Base-by-base conservation (phyloP, 2,888 invertebrate species). In the Poecilobothrus nobilitatus region DNA sequence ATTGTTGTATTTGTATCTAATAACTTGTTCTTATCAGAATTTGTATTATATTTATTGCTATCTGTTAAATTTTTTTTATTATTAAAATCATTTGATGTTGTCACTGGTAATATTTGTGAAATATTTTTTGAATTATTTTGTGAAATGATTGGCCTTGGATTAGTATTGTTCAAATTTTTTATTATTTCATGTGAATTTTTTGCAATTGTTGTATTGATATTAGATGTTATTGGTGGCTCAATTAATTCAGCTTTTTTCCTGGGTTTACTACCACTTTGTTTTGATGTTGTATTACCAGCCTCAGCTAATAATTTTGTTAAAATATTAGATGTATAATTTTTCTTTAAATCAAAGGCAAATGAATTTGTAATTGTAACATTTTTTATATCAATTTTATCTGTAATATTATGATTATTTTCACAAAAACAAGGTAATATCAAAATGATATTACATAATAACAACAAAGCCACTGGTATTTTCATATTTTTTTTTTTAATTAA, bases 381-480 rank as follows among this genome's bases (percentile, higher is more conserved):
- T 63, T 22, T 22, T 10, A 63, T 27, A 22, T 22, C 27, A 63
- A 63, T 27, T 18, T 63, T 63, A 6, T 27, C 27, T 9, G 63
- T 18, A 33, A 7, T 27, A 63, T 27, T 27, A 63, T 27, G 27
- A 63, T 63, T 27, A 27, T 27, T 27, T n/a, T 53, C 53, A 53
- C 18, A 53, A 53, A 53, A 53, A n/a, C 53, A 53, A 18, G 53
- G 53, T 53, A 53, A 53, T 53, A 53, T 53, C 53, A 53, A 53
- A 18, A 53, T 18, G 53, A 53, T 53, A 53, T 53, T 53, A 53
- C 53, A 53, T 53, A 53, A 53, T 12, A 53, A 18, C 15, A 53
- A 53, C 18, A 53, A 18, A 53, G 9, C n/a, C 15, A 53, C 9
- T 18, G 15, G 15, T 53, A 53, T 18, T n/a, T 53, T 6, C 53